phyloP scores from a whole-genome alignment of 2,113 vertebrate species.

The Eubucco bourcierii region DNA sequence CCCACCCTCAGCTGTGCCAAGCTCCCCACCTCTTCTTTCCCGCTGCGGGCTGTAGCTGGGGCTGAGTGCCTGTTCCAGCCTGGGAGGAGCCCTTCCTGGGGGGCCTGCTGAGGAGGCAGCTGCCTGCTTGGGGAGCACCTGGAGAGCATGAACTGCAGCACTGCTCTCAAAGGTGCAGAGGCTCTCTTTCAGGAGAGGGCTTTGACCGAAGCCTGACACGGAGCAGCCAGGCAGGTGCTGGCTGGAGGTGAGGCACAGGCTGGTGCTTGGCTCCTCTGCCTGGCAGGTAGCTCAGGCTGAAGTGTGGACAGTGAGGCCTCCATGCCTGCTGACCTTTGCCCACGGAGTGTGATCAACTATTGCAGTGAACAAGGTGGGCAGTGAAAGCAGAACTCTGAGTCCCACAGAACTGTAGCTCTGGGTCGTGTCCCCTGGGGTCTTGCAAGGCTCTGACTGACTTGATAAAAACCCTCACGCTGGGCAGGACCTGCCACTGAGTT shows the following conservation, averaged over 20 bases:
- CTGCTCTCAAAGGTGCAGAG: neutral
- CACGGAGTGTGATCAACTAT: neutral
- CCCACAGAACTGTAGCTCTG: no score
- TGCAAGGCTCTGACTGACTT: neutral
- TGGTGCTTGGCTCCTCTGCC: neutral
- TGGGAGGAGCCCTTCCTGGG: neutral
- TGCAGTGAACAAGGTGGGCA: neutral
- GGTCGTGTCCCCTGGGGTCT: no score
- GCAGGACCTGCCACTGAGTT: neutral
- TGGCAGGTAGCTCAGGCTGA: neutral
- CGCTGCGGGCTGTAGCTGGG: neutral
- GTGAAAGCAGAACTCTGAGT: neutral
- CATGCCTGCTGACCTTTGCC: neutral
- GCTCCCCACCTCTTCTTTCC: neutral
- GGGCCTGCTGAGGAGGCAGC: neutral
- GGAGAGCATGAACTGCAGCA: neutral
- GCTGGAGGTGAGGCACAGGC: neutral
- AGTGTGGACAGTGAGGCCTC: neutral
- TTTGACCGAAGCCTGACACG: neutral
- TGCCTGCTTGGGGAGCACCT: neutral
- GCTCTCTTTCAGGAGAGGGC: neutral
- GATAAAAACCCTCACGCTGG: neutral
- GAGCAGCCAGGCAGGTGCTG: neutral
- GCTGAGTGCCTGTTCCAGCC: neutral
- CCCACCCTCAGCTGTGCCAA: accelerated